Evolutionary conservation across 2,888 invertebrate species (phyloP).

Genomic region (Heliconius erato): DNA sequence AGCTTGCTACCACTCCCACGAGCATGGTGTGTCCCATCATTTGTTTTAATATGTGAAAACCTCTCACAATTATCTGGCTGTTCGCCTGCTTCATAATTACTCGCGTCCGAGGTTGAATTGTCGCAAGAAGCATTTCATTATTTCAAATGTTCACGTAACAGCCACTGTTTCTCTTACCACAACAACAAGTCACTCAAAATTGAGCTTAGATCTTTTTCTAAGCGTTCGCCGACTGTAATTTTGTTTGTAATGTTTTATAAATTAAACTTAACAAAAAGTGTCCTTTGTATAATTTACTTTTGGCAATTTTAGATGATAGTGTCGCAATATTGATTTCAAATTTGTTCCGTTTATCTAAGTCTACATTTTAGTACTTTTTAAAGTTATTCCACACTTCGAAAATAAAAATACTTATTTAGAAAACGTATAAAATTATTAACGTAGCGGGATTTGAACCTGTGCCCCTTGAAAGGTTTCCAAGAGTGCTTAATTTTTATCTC

Average conservation of each 20-base stretch:
- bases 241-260: conserved; percentile 23
- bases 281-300: conserved; percentile 9
- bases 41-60: conserved; percentile 71
- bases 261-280: conserved; percentile 18
- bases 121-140: conserved; percentile 77
- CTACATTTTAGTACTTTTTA: neutral
- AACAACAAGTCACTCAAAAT: conserved; percentile 29
- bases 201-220: conserved; percentile 31
- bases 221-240: conserved; percentile 2
- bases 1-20: conserved; percentile 67
- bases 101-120: conserved; percentile 76
- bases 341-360: conserved; percentile 10
- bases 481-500: neutral
- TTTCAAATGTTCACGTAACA: conserved; percentile 74
- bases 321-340: conserved; percentile 11
- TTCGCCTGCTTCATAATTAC: conserved; percentile 67
- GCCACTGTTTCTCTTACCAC: conserved; percentile 52
- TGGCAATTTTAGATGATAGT: conserved; percentile 8
- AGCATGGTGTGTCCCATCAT: conserved; percentile 61
- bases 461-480: too few relatives aligned
- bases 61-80: conserved; percentile 64
- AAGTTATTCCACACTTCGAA: too few relatives aligned
- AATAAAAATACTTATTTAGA: too few relatives aligned
- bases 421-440: too few relatives aligned
- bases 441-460: too few relatives aligned